A percentile compares a stretch with the other conserved stretches of the same genome.
phyloP scores from a whole-genome alignment of 2,797 vertebrate genomes.

The Propithecus perrieri region DNA sequence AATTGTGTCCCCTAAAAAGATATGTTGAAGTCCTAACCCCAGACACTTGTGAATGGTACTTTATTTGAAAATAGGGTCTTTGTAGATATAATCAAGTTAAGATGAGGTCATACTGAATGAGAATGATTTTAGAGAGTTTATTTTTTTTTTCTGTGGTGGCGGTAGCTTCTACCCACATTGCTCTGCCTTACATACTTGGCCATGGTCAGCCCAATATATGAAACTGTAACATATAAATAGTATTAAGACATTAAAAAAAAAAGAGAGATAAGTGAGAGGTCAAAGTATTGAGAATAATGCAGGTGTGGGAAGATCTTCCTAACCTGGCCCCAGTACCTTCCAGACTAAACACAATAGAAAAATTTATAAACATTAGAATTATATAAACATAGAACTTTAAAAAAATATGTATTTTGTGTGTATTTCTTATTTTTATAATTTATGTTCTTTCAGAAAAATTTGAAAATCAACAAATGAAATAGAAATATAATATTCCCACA shows the following conservation, averaged over 20 bases:
- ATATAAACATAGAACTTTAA: not conserved
- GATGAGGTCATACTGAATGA: not conserved
- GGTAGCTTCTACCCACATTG: not conserved
- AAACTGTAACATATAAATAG: fast-evolving
- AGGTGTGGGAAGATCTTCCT: not conserved
- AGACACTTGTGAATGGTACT: not conserved
- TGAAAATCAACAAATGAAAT: not conserved
- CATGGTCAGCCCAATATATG: not conserved
- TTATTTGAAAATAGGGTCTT: not conserved
- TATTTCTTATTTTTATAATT: not conserved
- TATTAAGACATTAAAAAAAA: not conserved
- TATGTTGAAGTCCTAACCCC: not conserved
- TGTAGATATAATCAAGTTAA: not conserved
- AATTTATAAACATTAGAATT: not conserved
- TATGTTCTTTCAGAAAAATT: not conserved
- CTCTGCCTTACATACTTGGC: not conserved
- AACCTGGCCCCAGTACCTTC: not conserved
- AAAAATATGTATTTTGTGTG: not conserved
- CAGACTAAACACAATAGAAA: not conserved
- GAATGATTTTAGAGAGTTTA: not conserved
- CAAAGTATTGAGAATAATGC: not conserved
- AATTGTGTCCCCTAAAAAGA: not conserved
- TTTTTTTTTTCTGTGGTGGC: not conserved
- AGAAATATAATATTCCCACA: not conserved
- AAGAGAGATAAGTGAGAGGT: not conserved